Conservation (phyloP, 1,140 invertebrate genomes). For the Elysia chlorotica region DNA sequence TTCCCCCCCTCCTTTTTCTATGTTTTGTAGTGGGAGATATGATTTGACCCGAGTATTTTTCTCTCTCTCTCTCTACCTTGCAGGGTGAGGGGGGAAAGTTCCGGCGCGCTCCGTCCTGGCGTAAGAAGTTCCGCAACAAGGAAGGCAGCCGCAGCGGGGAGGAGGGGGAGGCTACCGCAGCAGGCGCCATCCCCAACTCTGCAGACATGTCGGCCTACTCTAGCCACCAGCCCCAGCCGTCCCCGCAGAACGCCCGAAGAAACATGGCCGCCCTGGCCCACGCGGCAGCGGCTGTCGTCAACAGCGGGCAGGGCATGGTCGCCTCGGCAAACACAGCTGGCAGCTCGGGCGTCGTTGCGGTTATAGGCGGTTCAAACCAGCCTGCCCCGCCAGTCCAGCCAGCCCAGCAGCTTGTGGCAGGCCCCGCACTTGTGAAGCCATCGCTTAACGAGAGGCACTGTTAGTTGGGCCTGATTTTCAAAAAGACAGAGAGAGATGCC, state of each 20-base stretch:
- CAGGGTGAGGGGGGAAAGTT: slow-evolving; percentile 58
- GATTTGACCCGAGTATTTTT: too few species aligned
- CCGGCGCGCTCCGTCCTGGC: slow-evolving; percentile 56
- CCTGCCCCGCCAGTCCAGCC: neutral
- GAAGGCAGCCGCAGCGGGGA: slow-evolving; percentile 47
- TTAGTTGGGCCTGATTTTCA: too few species aligned
- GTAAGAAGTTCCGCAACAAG: slow-evolving; percentile 57
- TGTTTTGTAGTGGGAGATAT: too few species aligned
- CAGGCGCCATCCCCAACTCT: slow-evolving; percentile 22
- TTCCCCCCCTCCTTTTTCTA: too few species aligned
- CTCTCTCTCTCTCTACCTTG: slow-evolving; percentile 18
- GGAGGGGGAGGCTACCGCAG: slow-evolving; percentile 30
- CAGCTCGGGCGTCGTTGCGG: too few species aligned
- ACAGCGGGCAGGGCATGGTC: too few species aligned
- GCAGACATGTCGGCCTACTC: slow-evolving; percentile 1
- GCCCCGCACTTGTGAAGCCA: neutral
- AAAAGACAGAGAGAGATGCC: too few species aligned
- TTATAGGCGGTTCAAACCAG: too few species aligned
- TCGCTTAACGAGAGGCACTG: slow-evolving; percentile 8
- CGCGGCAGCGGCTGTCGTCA: slow-evolving; percentile 12
- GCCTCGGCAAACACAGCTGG: too few species aligned
- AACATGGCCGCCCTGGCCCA: slow-evolving; percentile 13
- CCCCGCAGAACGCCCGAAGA: slow-evolving; percentile 30
- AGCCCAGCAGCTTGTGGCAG: neutral
- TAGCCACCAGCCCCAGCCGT: too few species aligned